phyloP scores from a whole-genome alignment of 2,797 vertebrate species.

The Clarias laeviceps region DNA sequence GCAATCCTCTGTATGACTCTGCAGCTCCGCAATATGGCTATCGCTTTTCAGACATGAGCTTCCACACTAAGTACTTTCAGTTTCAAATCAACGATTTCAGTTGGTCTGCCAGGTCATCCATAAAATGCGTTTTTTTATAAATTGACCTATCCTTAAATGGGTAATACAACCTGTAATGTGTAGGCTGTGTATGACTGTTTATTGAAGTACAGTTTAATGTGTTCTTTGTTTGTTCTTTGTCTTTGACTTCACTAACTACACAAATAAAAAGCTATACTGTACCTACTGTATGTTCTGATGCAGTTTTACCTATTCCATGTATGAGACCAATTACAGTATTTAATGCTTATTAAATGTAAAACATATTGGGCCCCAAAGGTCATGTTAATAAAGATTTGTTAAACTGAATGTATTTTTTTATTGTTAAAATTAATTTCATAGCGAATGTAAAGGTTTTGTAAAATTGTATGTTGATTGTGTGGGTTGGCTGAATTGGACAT shows the following conservation, averaged over 20 bases:
- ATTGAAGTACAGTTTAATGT: background rate
- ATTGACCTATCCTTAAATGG: background rate
- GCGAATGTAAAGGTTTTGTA: too few species aligned
- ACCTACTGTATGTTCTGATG: background rate
- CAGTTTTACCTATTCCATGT: background rate
- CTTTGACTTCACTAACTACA: background rate
- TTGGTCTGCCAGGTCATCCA: background rate
- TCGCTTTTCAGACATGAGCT: conserved; percentile 8
- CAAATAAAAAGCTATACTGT: background rate
- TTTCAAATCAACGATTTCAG: background rate
- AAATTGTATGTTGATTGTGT: too few species aligned
- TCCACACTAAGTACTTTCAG: background rate
- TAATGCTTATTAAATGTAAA: too few species aligned
- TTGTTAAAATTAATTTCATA: too few species aligned
- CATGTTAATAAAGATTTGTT: too few species aligned
- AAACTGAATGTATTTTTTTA: too few species aligned
- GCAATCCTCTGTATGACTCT: conserved; percentile 10
- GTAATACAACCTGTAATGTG: background rate
- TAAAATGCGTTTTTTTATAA: background rate
- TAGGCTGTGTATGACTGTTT: background rate
- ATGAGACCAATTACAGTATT: too few species aligned
- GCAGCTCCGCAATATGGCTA: background rate
- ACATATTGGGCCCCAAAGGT: too few species aligned
- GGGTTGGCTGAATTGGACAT: too few species aligned
- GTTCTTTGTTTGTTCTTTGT: background rate